Evolutionary conservation across 1,140 invertebrate species (phyloP).

Genomic region (Nasonia vitripennis): DNA sequence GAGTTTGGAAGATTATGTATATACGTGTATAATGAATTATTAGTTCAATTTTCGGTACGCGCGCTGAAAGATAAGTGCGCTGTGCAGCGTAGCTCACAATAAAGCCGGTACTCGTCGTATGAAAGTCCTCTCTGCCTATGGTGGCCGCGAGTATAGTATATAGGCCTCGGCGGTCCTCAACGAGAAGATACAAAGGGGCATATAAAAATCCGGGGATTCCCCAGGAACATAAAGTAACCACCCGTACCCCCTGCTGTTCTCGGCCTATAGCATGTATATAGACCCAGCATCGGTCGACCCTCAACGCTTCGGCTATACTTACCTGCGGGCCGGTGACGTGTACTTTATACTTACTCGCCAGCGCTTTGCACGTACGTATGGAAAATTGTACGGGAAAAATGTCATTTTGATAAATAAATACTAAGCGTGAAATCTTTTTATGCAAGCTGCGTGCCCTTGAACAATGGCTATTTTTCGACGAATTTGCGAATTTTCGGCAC

Average conservation of each 20-base stretch:
- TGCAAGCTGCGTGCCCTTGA: no score
- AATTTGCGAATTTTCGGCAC: no score
- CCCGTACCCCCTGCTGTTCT: conserved; percentile 9
- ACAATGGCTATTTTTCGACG: no score
- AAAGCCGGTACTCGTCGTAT: not conserved
- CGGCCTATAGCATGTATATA: not conserved
- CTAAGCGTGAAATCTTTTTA: no score
- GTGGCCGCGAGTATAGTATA: no score
- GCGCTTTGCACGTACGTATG: no score
- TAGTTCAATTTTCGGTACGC: no score
- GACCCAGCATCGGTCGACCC: not conserved
- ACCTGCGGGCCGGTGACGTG: not conserved
- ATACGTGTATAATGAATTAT: no score
- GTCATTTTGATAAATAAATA: no score
- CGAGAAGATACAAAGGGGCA: not conserved
- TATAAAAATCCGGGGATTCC: conserved; percentile 37
- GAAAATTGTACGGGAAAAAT: no score
- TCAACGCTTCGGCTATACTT: not conserved
- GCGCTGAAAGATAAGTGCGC: no score
- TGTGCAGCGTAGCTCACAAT: not conserved
- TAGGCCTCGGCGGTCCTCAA: not conserved
- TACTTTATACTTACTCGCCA: not conserved
- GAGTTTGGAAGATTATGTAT: no score
- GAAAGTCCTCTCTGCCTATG: not conserved
- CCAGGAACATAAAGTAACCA: conserved; percentile 42